A percentile compares a stretch with the other conserved stretches of the same genome.
These are phyloP conservation scores for Otocyon megalotis DNA, from an alignment of 2,113 vertebrate species.

Conservation along the genomic window DNA sequence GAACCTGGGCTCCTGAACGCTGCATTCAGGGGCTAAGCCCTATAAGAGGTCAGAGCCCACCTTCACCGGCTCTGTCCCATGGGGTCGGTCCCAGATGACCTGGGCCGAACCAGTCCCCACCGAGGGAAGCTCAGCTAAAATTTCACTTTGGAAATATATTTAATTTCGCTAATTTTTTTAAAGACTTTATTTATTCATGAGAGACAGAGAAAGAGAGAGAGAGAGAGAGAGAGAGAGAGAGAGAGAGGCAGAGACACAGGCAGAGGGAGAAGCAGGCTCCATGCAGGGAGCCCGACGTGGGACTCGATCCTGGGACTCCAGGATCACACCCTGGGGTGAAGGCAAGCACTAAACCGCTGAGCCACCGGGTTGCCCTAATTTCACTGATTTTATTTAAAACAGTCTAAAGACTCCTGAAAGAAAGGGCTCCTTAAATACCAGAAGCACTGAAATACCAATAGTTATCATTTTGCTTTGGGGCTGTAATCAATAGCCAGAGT, in stretches of 20 bases:
- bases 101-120: background rate
- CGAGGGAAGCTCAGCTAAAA: background rate
- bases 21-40: background rate
- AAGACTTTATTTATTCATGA: background rate
- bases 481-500: background rate
- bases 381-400: background rate
- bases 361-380: background rate
- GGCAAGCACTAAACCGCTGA: no score
- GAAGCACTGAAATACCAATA: background rate
- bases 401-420: background rate
- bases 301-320: no score
- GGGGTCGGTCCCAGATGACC: background rate
- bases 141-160: slow-evolving; percentile 32
- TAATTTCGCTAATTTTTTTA: slow-evolving; percentile 3
- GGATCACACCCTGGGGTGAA: no score
- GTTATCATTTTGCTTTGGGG: background rate
- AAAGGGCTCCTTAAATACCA: background rate
- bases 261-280: no score
- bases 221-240: no score
- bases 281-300: no score
- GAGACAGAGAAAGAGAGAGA: no score
- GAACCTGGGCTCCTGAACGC: background rate
- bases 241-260: no score
- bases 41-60: background rate
- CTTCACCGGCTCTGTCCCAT: background rate